Percentiles rank a stretch among this genome's conserved stretches.
phyloP scores from a whole-genome alignment of 1,140 invertebrate species.

The Drosophila tristis region DNA sequence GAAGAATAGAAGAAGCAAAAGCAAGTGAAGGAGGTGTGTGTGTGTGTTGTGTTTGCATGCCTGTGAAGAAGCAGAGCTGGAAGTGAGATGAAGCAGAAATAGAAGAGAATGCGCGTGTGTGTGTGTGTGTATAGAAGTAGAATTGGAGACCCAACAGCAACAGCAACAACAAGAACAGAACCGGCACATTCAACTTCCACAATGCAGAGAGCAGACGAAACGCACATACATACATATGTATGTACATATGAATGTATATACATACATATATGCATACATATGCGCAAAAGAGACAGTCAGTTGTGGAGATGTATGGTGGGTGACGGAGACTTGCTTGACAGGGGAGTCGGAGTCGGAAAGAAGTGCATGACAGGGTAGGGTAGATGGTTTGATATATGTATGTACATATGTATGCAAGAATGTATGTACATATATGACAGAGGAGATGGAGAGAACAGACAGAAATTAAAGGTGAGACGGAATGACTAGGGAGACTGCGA shows the following conservation, averaged over 20 bases:
- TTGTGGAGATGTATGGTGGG: no score
- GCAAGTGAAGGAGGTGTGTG: conserved; percentile 33
- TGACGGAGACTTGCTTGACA: no score
- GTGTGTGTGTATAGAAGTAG: conserved; percentile 21
- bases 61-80: conserved; percentile 41
- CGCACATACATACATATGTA: conserved; percentile 19
- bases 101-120: conserved; percentile 61
- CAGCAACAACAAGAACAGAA: conserved; percentile 48
- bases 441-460: no score
- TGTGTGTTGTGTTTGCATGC: conserved; percentile 28
- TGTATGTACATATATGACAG: no score
- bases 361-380: no score
- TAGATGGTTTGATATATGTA: no score
- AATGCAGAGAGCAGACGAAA: not conserved
- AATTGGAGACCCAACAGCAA: conserved; percentile 64
- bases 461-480: no score
- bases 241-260: conserved; percentile 7
- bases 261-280: conserved; percentile 6
- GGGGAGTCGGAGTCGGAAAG: no score
- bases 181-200: conserved; percentile 76
- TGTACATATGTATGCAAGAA: no score
- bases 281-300: conserved; percentile 36
- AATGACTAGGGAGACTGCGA: no score
- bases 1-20: not conserved
- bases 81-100: conserved; percentile 60